These are phyloP conservation scores for Onychomys torridus DNA, from an alignment of 2,797 vertebrate genomes.

Conservation along the genomic window DNA sequence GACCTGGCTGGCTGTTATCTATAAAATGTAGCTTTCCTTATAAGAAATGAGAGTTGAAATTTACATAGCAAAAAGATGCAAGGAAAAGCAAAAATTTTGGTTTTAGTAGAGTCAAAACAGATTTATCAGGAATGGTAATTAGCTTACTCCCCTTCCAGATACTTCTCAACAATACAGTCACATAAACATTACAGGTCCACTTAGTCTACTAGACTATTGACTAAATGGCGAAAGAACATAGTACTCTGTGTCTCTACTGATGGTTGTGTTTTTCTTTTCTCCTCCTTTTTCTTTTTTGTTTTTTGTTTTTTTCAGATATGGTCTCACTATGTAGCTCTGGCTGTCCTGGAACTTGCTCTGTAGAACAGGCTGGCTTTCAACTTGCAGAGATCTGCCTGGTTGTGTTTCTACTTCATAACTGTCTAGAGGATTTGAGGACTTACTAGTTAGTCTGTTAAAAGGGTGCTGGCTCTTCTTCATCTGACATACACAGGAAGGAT, in stretches of 20 bases:
- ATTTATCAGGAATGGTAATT: constrained; percentile 6
- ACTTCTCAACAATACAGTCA: background rate
- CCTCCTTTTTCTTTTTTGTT: background rate
- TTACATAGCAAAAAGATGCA: background rate
- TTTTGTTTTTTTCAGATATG: too few relatives aligned
- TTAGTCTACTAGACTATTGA: background rate
- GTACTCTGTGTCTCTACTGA: background rate
- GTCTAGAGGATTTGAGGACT: background rate
- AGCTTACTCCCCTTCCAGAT: too few relatives aligned
- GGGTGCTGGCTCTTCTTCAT: background rate
- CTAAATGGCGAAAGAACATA: background rate
- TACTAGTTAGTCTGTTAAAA: background rate
- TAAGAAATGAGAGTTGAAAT: background rate
- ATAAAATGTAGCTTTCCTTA: background rate
- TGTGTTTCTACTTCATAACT: background rate
- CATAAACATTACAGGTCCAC: background rate
- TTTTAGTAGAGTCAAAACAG: background rate
- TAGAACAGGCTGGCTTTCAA: background rate
- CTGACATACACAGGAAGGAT: background rate
- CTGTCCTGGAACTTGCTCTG: background rate
- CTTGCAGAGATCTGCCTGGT: background rate
- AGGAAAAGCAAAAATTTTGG: background rate
- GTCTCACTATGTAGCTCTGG: too few relatives aligned
- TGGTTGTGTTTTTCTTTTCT: background rate
- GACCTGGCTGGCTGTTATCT: background rate